phyloP scores from a whole-genome alignment of 2,113 vertebrate species.

The Grus americana region DNA sequence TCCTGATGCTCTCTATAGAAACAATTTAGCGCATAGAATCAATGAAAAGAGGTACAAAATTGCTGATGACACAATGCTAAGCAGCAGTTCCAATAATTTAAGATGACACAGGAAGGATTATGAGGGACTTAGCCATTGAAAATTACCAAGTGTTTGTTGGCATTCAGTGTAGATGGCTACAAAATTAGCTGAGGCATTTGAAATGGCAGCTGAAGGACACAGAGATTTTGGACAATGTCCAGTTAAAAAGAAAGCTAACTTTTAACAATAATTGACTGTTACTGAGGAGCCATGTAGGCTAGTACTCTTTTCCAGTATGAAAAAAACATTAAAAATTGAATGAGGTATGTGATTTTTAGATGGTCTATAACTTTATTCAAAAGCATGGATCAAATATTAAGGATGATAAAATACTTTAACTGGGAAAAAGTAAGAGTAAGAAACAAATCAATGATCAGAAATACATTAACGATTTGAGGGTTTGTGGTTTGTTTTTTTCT shows the following conservation, averaged over 20 bases:
- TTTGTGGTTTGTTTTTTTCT: neutral
- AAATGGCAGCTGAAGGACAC: conserved; percentile 63
- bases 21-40: conserved; percentile 64
- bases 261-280: neutral
- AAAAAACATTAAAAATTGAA: neutral
- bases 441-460: neutral
- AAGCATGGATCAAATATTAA: neutral
- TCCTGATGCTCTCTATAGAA: conserved; percentile 21
- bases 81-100: conserved; percentile 62
- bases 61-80: conserved; percentile 64
- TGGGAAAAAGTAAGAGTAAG: neutral
- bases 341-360: neutral
- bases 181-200: conserved; percentile 57
- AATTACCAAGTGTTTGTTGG: conserved; percentile 41
- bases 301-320: neutral
- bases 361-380: neutral
- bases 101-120: conserved; percentile 62
- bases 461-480: neutral
- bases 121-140: conserved; percentile 43
- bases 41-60: conserved; percentile 48
- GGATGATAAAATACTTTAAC: neutral
- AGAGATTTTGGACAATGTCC: conserved; percentile 1
- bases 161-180: conserved; percentile 18
- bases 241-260: conserved; percentile 25
- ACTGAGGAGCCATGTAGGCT: neutral